These are phyloP conservation scores for Neodiprion lecontei DNA, from an alignment of 1,140 invertebrate genomes.

Conservation along the genomic window DNA sequence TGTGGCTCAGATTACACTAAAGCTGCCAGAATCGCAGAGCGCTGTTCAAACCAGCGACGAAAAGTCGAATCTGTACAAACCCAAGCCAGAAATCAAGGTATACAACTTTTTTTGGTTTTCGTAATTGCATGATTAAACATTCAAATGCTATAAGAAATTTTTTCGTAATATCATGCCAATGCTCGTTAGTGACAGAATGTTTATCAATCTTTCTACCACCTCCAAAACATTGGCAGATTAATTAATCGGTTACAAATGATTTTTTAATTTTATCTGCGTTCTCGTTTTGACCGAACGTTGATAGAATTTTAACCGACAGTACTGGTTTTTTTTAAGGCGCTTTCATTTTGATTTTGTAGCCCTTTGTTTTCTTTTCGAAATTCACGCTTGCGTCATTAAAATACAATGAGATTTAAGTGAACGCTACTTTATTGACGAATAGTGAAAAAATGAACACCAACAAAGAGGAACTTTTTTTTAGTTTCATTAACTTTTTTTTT, in stretches of 20 bases:
- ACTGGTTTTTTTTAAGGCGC: too few species aligned
- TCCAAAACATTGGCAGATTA: conserved; percentile 56
- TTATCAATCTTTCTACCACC: conserved; percentile 42
- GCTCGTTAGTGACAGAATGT: conserved; percentile 51
- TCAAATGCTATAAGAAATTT: too few species aligned
- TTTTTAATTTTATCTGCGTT: neutral
- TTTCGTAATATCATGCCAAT: conserved; percentile 37
- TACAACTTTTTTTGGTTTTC: conserved; percentile 9
- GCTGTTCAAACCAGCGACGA: conserved; percentile 39
- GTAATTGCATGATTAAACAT: too few species aligned
- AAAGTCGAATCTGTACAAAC: conserved; percentile 54
- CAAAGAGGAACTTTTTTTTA: neutral
- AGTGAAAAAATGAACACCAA: neutral
- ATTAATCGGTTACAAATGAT: conserved; percentile 15
- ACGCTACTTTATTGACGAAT: conserved; percentile 12
- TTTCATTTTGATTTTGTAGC: neutral
- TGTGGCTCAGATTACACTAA: conserved; percentile 78
- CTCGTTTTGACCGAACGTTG: neutral
- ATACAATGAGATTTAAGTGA: too few species aligned
- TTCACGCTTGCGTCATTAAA: neutral
- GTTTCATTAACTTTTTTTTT: conserved; percentile 12
- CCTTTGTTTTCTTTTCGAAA: conserved; percentile 14
- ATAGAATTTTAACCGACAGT: neutral
- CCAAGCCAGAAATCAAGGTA: conserved; percentile 86
- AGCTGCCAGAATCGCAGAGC: conserved; percentile 65